A percentile compares a stretch with the other conserved stretches of the same genome.
Evolutionary conservation across 2,888 invertebrate species (phyloP).

Genomic region (Ceratothoa steindachneri): DNA sequence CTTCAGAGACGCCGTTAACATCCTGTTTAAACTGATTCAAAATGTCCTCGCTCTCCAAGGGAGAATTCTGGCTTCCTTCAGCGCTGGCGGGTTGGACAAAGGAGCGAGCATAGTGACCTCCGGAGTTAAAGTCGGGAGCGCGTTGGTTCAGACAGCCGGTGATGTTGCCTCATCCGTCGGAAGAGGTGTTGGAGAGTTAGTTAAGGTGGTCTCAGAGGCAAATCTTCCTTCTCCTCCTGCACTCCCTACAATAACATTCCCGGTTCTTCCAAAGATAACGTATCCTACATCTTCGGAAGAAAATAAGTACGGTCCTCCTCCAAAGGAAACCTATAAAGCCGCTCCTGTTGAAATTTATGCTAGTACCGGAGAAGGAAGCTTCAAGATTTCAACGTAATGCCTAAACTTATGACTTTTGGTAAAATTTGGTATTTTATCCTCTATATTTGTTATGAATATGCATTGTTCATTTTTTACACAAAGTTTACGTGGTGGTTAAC

Average conservation of each 20-base stretch:
- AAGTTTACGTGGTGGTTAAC: too few species aligned
- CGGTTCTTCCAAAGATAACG: neutral
- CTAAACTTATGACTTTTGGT: too few species aligned
- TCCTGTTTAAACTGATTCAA: constrained; percentile 33
- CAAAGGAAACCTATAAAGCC: neutral
- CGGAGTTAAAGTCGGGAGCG: constrained; percentile 33
- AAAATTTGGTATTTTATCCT: too few species aligned
- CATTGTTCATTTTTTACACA: too few species aligned
- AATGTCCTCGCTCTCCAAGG: constrained; percentile 40
- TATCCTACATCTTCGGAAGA: neutral
- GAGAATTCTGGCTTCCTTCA: constrained; percentile 34
- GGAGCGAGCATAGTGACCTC: constrained; percentile 34
- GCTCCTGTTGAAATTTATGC: neutral
- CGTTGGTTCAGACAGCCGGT: constrained; percentile 30
- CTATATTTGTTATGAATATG: too few species aligned
- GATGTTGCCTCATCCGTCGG: constrained; percentile 32
- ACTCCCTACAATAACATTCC: constrained; percentile 17
- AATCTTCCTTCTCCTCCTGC: constrained; percentile 32
- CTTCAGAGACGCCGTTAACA: constrained; percentile 34
- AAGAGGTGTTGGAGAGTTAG: constrained; percentile 33
- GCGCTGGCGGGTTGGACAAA: constrained; percentile 30
- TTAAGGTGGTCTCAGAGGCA: constrained; percentile 24
- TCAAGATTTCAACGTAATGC: neutral
- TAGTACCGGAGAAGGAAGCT: neutral
- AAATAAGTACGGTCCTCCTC: too few species aligned